Percentiles rank a stretch among this genome's conserved stretches.
phyloP scores from a whole-genome alignment of 2,888 invertebrate species.

The Calameuta filiformis region DNA sequence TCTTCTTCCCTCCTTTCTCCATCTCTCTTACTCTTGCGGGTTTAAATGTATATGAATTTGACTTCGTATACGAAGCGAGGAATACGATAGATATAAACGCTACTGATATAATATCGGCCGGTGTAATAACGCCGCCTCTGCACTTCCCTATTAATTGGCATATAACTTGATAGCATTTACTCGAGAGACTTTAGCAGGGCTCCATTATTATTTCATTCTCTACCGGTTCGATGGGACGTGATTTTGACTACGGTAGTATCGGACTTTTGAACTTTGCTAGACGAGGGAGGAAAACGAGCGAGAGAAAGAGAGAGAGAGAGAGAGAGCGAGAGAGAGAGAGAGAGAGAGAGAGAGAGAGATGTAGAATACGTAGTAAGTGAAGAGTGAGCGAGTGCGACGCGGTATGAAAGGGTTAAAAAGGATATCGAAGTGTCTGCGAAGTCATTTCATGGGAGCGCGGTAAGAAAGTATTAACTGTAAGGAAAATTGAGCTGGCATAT shows the following conservation, averaged over 20 bases:
- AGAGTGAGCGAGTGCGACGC: not conserved
- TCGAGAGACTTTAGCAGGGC: not conserved
- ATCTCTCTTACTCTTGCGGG: not conserved
- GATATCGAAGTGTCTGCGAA: not conserved
- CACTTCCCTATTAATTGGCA: slow-evolving; percentile 56
- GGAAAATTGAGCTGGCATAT: not conserved
- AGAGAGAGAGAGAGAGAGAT: not conserved
- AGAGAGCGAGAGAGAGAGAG: no score
- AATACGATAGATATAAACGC: not conserved
- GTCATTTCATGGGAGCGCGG: not conserved
- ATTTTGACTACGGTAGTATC: not conserved
- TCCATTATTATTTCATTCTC: not conserved
- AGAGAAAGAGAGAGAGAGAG: not conserved
- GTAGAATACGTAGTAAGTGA: not conserved
- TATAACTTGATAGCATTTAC: not conserved
- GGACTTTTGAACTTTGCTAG: not conserved
- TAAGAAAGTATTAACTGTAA: not conserved
- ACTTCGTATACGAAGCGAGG: not conserved
- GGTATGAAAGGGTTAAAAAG: not conserved
- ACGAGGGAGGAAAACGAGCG: not conserved
- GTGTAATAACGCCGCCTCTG: slow-evolving; percentile 36
- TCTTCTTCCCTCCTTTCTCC: no score
- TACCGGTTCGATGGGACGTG: not conserved
- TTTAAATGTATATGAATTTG: not conserved
- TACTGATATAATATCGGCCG: not conserved